Conservation (phyloP, 2,888 invertebrate genomes). For the Drosophila conformis region DNA sequence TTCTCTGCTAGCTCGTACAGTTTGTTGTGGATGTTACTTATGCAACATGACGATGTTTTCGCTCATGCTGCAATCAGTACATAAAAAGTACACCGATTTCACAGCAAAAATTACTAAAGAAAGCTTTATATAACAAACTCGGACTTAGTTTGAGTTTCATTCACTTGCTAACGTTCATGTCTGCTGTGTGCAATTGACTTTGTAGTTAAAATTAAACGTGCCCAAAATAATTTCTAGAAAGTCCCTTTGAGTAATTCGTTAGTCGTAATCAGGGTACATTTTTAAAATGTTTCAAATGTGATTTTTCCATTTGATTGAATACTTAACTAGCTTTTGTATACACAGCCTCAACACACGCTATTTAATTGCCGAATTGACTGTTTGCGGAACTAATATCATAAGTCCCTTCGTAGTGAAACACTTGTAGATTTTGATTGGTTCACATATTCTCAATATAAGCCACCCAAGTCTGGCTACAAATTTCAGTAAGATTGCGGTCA, state of each 20-base stretch:
- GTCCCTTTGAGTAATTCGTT: not conserved
- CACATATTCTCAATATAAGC: conserved; percentile 7
- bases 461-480: not conserved
- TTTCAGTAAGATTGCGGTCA: conserved; percentile 14
- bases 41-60: conserved; percentile 34
- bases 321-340: not conserved
- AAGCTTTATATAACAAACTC: not conserved
- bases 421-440: conserved; percentile 2
- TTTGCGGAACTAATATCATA: not conserved
- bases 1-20: not conserved
- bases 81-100: conserved; percentile 18
- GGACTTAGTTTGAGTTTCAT: not conserved
- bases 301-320: not conserved
- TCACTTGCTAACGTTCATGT: not conserved
- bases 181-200: not conserved
- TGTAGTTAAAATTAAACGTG: not conserved
- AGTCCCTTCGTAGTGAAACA: not conserved
- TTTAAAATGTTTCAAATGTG: not conserved
- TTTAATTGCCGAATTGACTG: not conserved
- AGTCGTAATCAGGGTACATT: not conserved
- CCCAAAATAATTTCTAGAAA: not conserved
- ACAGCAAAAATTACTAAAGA: conserved; percentile 10
- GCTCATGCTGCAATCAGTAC: conserved; percentile 21
- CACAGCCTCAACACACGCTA: not conserved
- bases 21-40: conserved; percentile 35